Evolutionary conservation across 2,113 vertebrate species (phyloP).

Genomic region (Dicrurus megarhynchus): DNA sequence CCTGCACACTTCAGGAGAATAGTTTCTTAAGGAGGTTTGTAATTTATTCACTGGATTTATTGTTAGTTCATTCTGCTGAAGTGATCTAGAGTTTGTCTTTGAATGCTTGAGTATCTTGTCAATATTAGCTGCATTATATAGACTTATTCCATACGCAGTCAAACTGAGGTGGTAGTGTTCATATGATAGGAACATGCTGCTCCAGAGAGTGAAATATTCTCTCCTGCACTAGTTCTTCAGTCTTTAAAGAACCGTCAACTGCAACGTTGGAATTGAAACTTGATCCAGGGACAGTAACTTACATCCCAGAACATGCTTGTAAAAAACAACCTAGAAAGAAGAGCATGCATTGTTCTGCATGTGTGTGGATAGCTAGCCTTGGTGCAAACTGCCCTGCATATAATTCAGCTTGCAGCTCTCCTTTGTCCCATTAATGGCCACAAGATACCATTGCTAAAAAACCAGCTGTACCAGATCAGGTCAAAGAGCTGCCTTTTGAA

Average conservation of each 20-base stretch:
- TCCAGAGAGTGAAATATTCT: neutral
- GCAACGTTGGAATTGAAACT: neutral
- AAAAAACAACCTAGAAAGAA: neutral
- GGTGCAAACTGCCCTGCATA: neutral
- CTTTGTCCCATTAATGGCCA: neutral
- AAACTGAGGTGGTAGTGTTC: neutral
- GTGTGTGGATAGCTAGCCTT: neutral
- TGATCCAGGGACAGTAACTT: neutral
- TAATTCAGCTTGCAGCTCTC: neutral
- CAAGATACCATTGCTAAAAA: neutral
- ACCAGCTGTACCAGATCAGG: neutral
- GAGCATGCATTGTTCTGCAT: neutral
- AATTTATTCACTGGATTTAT: neutral
- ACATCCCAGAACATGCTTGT: neutral
- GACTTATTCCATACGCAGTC: neutral
- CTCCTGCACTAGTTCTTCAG: neutral
- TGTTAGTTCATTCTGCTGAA: neutral
- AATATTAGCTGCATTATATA: neutral
- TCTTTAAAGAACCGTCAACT: constrained; percentile 4
- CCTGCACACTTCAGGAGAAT: neutral
- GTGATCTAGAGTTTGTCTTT: neutral
- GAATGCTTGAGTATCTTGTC: neutral
- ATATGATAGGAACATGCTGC: neutral
- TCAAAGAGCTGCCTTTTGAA: neutral
- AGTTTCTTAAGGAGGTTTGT: neutral